Evolutionary conservation across 1,140 invertebrate genomes (phyloP).

Genomic region (Charaxes varanes): DNA sequence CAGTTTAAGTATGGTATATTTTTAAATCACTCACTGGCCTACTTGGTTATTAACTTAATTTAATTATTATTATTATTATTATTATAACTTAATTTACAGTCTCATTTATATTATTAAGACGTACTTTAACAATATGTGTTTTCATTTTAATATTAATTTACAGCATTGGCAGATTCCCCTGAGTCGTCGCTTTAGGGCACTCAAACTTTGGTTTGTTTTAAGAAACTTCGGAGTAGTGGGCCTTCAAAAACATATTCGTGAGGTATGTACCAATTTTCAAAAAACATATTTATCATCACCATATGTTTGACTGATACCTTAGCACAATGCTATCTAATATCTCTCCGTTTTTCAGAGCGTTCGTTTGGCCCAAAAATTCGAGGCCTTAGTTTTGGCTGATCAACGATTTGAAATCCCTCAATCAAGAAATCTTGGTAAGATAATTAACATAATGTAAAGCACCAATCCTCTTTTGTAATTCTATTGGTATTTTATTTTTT

Average conservation of each 20-base stretch:
- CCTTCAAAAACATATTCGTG: conserved; percentile 92
- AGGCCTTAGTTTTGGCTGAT: conserved; percentile 87
- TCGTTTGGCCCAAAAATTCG: conserved; percentile 92
- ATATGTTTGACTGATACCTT: not conserved
- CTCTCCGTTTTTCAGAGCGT: conserved; percentile 76
- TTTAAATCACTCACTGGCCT: no score
- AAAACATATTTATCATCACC: no score
- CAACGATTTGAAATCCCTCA: conserved; percentile 93
- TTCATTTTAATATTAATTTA: no score
- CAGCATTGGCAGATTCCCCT: conserved; percentile 99
- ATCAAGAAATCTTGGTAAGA: conserved; percentile 83
- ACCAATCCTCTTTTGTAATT: no score
- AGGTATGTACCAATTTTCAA: conserved; percentile 73
- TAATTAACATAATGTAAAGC: not conserved
- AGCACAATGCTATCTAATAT: not conserved
- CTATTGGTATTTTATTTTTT: no score
- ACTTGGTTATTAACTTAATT: no score
- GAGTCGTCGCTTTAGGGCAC: conserved; percentile 94
- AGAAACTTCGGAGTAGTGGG: conserved; percentile 92
- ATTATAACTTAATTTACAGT: no score
- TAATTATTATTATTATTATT: no score
- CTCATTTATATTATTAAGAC: no score
- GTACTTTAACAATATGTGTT: no score
- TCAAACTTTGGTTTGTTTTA: conserved; percentile 98
- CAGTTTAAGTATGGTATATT: no score